Conservation (phyloP, 2,888 invertebrate genomes). For the Dynastes maya region DNA sequence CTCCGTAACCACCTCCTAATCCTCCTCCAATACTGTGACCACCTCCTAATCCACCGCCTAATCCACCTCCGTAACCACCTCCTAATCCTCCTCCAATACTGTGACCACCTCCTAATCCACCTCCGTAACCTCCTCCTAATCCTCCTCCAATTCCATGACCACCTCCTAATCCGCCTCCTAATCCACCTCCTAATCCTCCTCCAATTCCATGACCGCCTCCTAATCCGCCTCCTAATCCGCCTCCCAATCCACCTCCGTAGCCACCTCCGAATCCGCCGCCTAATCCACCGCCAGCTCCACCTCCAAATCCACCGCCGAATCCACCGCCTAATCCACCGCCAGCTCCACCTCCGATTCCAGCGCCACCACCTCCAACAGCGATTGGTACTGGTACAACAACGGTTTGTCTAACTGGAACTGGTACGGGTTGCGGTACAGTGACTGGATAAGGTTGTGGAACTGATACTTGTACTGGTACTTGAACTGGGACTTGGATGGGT, state of each 20-base stretch:
- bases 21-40: slow-evolving; percentile 49
- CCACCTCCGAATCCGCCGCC: slow-evolving; percentile 45
- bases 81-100: slow-evolving; percentile 51
- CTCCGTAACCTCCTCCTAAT: slow-evolving; percentile 36
- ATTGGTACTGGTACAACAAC: slow-evolving; percentile 71
- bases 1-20: slow-evolving; percentile 54
- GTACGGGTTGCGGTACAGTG: slow-evolving; percentile 72
- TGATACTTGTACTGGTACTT: slow-evolving; percentile 67
- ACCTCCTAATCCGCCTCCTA: slow-evolving; percentile 54
- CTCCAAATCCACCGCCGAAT: slow-evolving; percentile 51
- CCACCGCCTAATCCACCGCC: slow-evolving; percentile 51
- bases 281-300: slow-evolving; percentile 55
- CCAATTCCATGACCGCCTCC: slow-evolving; percentile 38
- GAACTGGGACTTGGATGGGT: slow-evolving; percentile 67
- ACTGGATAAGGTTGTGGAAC: slow-evolving; percentile 75
- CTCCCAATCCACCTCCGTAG: slow-evolving; percentile 54
- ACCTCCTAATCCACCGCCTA: slow-evolving; percentile 55
- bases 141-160: slow-evolving; percentile 37
- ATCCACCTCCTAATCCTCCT: slow-evolving; percentile 38
- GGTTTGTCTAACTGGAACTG: slow-evolving; percentile 69
- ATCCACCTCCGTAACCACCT: slow-evolving; percentile 58
- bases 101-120: slow-evolving; percentile 44
- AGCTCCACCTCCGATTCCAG: slow-evolving; percentile 50
- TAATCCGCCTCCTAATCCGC: slow-evolving; percentile 45
- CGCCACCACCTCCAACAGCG: slow-evolving; percentile 52